Evolutionary conservation across 2,797 vertebrate species (phyloP).

Genomic region (Buphagus erythrorhynchus): DNA sequence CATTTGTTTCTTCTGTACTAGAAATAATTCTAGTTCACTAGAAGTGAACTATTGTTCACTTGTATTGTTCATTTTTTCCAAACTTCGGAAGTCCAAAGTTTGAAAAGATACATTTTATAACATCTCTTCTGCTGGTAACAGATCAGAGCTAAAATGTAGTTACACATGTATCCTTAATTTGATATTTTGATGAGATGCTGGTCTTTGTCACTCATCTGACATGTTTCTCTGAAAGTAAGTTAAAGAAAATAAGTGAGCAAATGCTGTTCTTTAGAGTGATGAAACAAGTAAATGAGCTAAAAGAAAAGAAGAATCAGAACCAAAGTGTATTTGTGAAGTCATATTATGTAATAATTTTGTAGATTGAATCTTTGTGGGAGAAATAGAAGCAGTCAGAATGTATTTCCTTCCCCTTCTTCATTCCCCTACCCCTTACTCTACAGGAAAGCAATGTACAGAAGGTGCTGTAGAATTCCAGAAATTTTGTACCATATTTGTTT

Average conservation of each 20-base stretch:
- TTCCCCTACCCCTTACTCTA: rapidly evolving
- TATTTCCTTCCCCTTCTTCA: neutral
- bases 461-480: neutral
- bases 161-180: neutral
- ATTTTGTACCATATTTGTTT: neutral
- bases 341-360: neutral
- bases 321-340: neutral
- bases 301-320: neutral
- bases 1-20: neutral
- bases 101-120: neutral
- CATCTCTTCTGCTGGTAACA: neutral
- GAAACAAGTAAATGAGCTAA: neutral
- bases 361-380: neutral
- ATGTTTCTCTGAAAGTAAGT: neutral
- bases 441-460: neutral
- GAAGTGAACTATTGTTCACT: neutral
- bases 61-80: neutral
- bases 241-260: neutral
- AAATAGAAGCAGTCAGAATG: neutral
- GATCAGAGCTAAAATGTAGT: neutral
- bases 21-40: neutral
- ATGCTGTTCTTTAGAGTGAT: neutral
- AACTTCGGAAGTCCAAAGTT: neutral
- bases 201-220: neutral
- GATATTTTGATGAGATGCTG: neutral